Evolutionary conservation across 2,888 invertebrate species (phyloP), one percentile per base, ranked within the genome.

Genomic region (Drosophila neotestacea): DNA sequence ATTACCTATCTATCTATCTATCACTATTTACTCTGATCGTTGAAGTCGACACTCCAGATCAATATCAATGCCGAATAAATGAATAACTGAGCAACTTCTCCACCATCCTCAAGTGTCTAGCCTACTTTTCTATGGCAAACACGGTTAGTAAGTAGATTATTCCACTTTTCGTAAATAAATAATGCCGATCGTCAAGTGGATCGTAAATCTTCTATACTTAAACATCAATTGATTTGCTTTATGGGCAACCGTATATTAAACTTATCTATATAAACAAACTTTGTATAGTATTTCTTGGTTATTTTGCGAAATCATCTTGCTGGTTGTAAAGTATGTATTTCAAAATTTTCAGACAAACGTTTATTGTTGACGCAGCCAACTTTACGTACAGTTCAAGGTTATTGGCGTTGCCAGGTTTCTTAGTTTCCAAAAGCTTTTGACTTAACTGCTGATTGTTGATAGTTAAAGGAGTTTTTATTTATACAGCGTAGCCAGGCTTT

Each of bases 141-240:
- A 38, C 9, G 16, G 3, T 32, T 7, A 10, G 13, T 5, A 5
- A 10, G 13, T 5, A 5, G 13, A 16, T 38, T 30, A 46, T 42
- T 62, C 48, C 46, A 50, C 30, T 27, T 39, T 42, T 56, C 30
- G 58, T 44, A 71, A 56, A 60, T 68, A 76, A 76, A 71, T 39
- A 63, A 32, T 22, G 9, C 6, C 1, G 9, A 50, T 6, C 22
- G 6, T 50, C 58, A 62, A 76, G 59, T 69, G 51, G 55, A 28
- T 36, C 70, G 38, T 76, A 76, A 76, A 76, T 76, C 51, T 52
- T 7, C n/a, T 36, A n/a, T 51, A 30, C 44, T 7, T 39, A 34
- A 46, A 54, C 47, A 62, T 30, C 55, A 55, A 38, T 54, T 54
- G 44, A 30, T 30, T 58, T 4, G 10, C 36, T 52, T 63, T 72